A percentile compares a stretch with the other conserved stretches of the same genome.
These are phyloP conservation scores for Collichthys lucidus DNA, from an alignment of 2,113 vertebrate genomes.

Conservation along the genomic window DNA sequence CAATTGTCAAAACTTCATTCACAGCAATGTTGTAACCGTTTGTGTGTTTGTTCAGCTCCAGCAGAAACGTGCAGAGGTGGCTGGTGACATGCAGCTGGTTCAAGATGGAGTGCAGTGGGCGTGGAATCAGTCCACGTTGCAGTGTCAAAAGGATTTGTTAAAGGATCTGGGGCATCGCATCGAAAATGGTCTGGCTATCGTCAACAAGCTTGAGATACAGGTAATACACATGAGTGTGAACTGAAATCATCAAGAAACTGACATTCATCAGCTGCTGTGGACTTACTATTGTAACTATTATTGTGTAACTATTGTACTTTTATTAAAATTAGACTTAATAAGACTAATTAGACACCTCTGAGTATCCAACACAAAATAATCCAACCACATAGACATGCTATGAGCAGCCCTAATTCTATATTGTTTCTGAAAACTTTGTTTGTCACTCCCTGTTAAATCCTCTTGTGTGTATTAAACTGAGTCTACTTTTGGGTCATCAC, in stretches of 20 bases:
- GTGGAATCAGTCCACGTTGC: not conserved
- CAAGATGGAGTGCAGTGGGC: not conserved
- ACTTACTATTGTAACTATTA: not conserved
- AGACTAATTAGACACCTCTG: not conserved
- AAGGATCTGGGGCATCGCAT: slow-evolving; percentile 10
- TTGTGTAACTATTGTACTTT: too few relatives aligned
- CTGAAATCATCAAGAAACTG: not conserved
- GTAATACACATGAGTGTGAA: slow-evolving; percentile 8
- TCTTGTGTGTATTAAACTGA: not conserved
- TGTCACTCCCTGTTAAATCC: not conserved
- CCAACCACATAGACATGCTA: not conserved
- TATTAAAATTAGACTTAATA: too few relatives aligned
- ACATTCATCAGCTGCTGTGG: not conserved
- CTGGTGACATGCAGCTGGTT: slow-evolving; percentile 43
- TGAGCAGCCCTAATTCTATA: not conserved
- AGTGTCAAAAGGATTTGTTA: slow-evolving; percentile 41
- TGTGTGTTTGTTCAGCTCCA: slow-evolving; percentile 52
- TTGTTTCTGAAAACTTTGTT: not conserved
- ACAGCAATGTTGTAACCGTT: not conserved
- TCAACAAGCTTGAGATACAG: slow-evolving; percentile 38
- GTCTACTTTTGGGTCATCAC: slow-evolving; percentile 21
- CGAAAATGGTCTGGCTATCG: slow-evolving; percentile 33
- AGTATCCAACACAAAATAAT: not conserved
- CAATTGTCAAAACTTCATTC: too few relatives aligned
- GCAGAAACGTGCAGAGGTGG: slow-evolving; percentile 63